Conservation (phyloP, 2,113 vertebrate genomes). For the Riparia riparia region DNA sequence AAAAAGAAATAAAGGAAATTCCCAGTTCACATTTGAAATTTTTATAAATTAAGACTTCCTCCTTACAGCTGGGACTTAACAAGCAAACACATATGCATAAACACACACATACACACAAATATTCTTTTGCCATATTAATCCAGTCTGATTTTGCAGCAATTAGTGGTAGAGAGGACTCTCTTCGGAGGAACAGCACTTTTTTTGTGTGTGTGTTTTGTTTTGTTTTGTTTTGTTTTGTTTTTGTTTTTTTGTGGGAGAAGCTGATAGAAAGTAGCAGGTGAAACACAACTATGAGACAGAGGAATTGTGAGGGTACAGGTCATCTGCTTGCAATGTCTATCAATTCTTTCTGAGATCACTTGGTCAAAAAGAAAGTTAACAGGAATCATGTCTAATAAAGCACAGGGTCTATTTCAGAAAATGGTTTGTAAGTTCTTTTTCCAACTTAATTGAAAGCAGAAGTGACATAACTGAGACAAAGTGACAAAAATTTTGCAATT, state of each 20-base stretch:
- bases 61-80: background rate
- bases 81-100: background rate
- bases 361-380: background rate
- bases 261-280: background rate
- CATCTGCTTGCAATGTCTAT: background rate
- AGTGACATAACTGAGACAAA: background rate
- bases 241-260: background rate
- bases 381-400: background rate
- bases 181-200: background rate
- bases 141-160: background rate
- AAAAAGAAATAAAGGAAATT: background rate
- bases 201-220: background rate
- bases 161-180: background rate
- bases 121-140: background rate
- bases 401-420: background rate
- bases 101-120: background rate
- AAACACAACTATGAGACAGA: background rate
- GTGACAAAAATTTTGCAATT: background rate
- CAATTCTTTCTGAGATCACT: background rate
- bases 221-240: background rate
- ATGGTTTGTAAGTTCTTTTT: background rate
- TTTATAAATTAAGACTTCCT: background rate
- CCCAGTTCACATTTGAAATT: background rate
- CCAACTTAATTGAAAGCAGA: background rate
- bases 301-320: background rate